Base-by-base conservation (phyloP, 2,113 vertebrate species). In the Centropus bengalensis region DNA sequence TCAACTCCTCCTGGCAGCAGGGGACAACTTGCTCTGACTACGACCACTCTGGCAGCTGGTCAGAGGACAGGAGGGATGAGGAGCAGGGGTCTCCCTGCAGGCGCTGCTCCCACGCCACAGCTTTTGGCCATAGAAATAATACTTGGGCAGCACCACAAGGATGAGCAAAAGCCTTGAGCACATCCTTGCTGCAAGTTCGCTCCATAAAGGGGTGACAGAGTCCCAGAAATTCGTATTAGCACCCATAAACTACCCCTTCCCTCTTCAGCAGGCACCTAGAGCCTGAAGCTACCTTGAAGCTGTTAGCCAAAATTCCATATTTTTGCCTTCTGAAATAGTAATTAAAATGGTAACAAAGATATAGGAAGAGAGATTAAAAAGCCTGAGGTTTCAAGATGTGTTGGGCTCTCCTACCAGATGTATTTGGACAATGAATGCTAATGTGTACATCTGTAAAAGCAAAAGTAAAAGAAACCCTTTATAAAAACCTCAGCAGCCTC, bases 121-220 rank as follows among this genome's bases (percentile, higher is more conserved):
- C 59, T 59, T 24, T 40, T 51, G 52, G 70, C 24, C 44, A 8
- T 23, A 28, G 59, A 24, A 47, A 52, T 49, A 21, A 22, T 7
- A 26, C 32, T 9, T 6, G 27, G 74, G 42, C 59, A 54, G 8
- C 10, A 2, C 14, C 9, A 1, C 26, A 4, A 60, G 73, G 66
- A 23, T 3, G 55, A 60, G 78, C 15, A 20, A 60, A 42, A 47
- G 38, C 38, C 54, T 10, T 0, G 14, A 1, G 1, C 3, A 2
- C 1, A 36, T 17, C 44, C 44, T 47, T 23, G 24, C 36, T 27
- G 58, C 8, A 1, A 9, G 7, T 21, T 12, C 27, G 20, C 19
- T 30, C 24, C 4, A 5, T 13, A 45, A 45, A n/a, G 11, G 16
- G 36, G 21, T 21, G 51, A 16, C 26, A 21, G 27, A 59, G 38